A percentile compares a stretch with the other conserved stretches of the same genome.
Conservation (phyloP, 1,140 invertebrate species). For the Metopolophium dirhodum region DNA sequence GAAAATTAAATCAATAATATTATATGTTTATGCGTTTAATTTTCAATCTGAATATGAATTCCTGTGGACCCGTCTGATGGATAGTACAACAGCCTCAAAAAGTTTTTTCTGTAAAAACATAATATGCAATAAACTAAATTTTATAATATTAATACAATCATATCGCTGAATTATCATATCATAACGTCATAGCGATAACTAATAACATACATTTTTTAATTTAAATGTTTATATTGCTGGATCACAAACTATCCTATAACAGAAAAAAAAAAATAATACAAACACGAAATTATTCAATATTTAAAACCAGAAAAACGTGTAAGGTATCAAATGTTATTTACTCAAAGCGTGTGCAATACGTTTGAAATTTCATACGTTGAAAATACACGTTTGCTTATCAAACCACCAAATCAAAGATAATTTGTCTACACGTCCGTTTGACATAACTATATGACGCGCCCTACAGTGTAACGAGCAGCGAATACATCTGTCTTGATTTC, state of each 20-base stretch:
- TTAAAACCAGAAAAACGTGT: background rate
- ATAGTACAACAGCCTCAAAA: background rate
- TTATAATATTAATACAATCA: background rate
- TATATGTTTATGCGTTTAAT: too few species aligned
- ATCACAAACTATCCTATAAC: background rate
- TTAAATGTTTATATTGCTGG: background rate
- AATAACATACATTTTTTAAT: background rate
- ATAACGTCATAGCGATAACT: background rate
- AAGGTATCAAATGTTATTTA: background rate
- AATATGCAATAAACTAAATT: background rate
- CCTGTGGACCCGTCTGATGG: too few species aligned
- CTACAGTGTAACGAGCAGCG: background rate
- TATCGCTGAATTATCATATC: background rate
- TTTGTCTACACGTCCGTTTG: constrained; percentile 21
- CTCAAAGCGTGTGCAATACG: background rate
- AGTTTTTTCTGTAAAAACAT: background rate
- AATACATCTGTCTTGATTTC: constrained; percentile 49
- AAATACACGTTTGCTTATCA: background rate
- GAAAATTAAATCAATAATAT: too few species aligned
- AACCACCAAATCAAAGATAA: constrained; percentile 26
- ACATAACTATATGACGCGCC: background rate
- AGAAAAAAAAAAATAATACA: background rate
- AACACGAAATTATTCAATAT: background rate
- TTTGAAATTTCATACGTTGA: background rate
- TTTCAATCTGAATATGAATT: too few species aligned